Conservation (phyloP, 92 coral and sea anemone genomes). For the Blastomussa wellsi region DNA sequence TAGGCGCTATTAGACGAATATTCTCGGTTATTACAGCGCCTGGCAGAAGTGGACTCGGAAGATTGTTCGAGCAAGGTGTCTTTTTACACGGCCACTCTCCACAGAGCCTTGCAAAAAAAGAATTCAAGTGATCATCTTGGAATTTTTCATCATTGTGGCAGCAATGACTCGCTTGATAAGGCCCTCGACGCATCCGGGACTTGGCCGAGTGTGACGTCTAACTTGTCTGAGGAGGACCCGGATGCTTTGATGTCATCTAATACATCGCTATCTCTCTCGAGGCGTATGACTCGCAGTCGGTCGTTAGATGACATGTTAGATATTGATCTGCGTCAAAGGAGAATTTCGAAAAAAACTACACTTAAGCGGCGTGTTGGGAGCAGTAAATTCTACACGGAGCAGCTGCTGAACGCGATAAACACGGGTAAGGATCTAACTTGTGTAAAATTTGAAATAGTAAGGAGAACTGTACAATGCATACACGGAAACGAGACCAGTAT, state of each 20-base stretch:
- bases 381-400: constrained; percentile 90
- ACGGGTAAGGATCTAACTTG: constrained; percentile 52
- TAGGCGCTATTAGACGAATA: constrained; percentile 54
- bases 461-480: too few species aligned
- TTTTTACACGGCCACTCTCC: constrained; percentile 56
- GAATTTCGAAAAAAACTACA: constrained; percentile 52
- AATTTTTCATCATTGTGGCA: constrained; percentile 22
- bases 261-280: constrained; percentile 40
- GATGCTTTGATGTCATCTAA: constrained; percentile 34
- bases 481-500: too few species aligned
- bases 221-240: constrained; percentile 40
- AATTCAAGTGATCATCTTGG: constrained; percentile 45
- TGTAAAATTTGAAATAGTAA: neutral
- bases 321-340: constrained; percentile 41
- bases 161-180: constrained; percentile 43
- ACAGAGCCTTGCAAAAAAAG: constrained; percentile 33
- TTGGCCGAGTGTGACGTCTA: constrained; percentile 44
- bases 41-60: constrained; percentile 64
- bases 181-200: constrained; percentile 41
- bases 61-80: constrained; percentile 39
- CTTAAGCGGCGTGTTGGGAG: constrained; percentile 77
- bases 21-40: constrained; percentile 34
- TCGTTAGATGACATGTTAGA: constrained; percentile 90
- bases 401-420: constrained; percentile 54
- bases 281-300: constrained; percentile 87